These are phyloP conservation scores for Heliconius charithonia DNA, from an alignment of 2,888 invertebrate genomes.

Conservation along the genomic window DNA sequence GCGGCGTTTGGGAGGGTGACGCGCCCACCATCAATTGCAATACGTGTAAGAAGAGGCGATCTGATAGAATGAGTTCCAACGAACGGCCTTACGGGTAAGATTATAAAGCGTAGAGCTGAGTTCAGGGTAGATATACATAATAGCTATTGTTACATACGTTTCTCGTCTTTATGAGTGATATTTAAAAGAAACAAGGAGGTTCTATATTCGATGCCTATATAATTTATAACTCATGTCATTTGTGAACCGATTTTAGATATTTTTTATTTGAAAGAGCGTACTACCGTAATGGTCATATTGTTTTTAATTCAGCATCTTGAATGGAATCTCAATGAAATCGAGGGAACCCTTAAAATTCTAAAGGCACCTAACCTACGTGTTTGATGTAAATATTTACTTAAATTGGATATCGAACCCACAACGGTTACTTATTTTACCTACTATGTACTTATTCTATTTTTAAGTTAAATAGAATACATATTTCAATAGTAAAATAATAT, in stretches of 20 bases:
- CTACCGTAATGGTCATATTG: not conserved
- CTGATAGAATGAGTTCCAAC: constrained; percentile 75
- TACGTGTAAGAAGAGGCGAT: constrained; percentile 76
- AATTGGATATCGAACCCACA: not conserved
- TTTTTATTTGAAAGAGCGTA: not conserved
- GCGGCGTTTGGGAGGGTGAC: constrained; percentile 75
- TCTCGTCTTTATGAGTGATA: not conserved
- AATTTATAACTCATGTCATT: not conserved
- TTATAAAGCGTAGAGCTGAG: not conserved
- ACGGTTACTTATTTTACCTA: not conserved
- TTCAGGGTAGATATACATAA: not conserved
- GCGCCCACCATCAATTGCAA: constrained; percentile 75
- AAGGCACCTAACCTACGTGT: not conserved
- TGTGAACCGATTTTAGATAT: not conserved
- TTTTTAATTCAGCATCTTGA: not conserved
- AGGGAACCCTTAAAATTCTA: not conserved
- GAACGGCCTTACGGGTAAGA: constrained; percentile 75
- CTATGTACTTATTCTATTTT: not conserved
- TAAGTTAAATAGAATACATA: not conserved
- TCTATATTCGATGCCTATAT: not conserved
- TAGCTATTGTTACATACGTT: not conserved
- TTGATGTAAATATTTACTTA: not conserved
- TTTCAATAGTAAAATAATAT: not conserved
- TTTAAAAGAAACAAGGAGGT: not conserved
- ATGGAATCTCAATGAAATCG: not conserved